phyloP scores from a whole-genome alignment of 2,888 invertebrate genomes.

The Molorchus minor region DNA sequence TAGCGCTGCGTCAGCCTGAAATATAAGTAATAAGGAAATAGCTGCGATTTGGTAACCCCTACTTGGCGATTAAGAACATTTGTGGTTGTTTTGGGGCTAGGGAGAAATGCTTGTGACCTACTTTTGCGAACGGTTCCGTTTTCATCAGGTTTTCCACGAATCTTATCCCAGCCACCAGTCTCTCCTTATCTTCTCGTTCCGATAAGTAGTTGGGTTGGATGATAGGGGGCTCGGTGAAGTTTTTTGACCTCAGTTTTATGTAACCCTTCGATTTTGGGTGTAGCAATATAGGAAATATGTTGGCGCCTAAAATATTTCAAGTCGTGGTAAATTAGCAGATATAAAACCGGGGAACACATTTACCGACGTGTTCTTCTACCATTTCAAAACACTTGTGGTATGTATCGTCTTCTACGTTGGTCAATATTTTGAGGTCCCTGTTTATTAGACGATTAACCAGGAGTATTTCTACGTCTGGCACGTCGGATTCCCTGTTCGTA shows the following conservation, averaged over 20 bases:
- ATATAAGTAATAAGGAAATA: constrained; percentile 4
- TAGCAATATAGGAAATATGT: constrained; percentile 66
- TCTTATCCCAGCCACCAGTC: constrained; percentile 67
- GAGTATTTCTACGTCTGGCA: constrained; percentile 20
- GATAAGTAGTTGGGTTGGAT: constrained; percentile 83
- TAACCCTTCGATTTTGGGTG: constrained; percentile 78
- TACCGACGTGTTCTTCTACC: constrained; percentile 6
- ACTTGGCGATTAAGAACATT: no score
- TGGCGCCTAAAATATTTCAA: constrained; percentile 9
- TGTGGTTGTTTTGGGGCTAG: no score
- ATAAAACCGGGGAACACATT: no score
- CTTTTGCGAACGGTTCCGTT: constrained; percentile 67
- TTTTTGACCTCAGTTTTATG: constrained; percentile 72
- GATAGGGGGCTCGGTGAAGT: constrained; percentile 78
- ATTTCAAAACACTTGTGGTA: constrained; percentile 17
- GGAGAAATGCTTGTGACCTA: background rate
- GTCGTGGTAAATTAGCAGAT: no score
- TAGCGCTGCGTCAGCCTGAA: constrained; percentile 12
- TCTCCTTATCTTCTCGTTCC: constrained; percentile 69
- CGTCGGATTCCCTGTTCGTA: background rate
- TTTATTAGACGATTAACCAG: constrained; percentile 13
- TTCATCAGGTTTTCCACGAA: constrained; percentile 67
- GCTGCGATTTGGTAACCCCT: no score
- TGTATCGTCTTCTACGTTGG: constrained; percentile 1
- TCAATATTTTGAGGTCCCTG: constrained; percentile 7